Percentiles rank a stretch among this genome's conserved stretches.
Evolutionary conservation across 2,888 invertebrate species (phyloP).

Genomic region (Oxyteleia sp.): DNA sequence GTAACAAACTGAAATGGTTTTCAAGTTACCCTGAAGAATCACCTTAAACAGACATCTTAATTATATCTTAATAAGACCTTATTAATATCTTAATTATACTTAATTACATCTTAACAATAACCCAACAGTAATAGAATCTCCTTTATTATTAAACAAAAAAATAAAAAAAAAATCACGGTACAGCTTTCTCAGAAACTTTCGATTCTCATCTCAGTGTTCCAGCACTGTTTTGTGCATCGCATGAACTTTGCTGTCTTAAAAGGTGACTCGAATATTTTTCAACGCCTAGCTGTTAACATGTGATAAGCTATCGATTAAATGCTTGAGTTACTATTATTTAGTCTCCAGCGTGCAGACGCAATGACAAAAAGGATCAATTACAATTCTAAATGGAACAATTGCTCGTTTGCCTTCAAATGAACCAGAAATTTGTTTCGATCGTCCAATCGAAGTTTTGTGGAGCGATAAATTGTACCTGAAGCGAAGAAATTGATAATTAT

Average conservation of each 20-base stretch:
- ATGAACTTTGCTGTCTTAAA: constrained; percentile 44
- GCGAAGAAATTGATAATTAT: constrained; percentile 51
- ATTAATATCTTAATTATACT: too few relatives aligned
- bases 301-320: constrained; percentile 51
- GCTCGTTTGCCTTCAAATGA: constrained; percentile 46
- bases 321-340: constrained; percentile 42
- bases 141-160: too few relatives aligned
- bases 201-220: constrained; percentile 57
- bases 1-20: too few relatives aligned
- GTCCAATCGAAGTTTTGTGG: constrained; percentile 37
- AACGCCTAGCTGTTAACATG: constrained; percentile 52
- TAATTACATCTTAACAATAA: too few relatives aligned
- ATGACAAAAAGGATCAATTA: constrained; percentile 51
- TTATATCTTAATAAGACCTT: too few relatives aligned
- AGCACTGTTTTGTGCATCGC: constrained; percentile 52
- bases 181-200: constrained; percentile 23
- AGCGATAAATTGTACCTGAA: constrained; percentile 69
- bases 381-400: constrained; percentile 47
- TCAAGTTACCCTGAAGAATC: too few relatives aligned
- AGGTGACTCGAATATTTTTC: constrained; percentile 50
- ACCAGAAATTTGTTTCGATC: constrained; percentile 27
- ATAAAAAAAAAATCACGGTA: constrained; percentile 9
- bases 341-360: constrained; percentile 8
- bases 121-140: too few relatives aligned
- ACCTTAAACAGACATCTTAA: too few relatives aligned